Percentiles rank a stretch among this genome's conserved stretches.
These are phyloP conservation scores for Plutella xylostella DNA, from an alignment of 2,888 invertebrate species.

Conservation along the genomic window DNA sequence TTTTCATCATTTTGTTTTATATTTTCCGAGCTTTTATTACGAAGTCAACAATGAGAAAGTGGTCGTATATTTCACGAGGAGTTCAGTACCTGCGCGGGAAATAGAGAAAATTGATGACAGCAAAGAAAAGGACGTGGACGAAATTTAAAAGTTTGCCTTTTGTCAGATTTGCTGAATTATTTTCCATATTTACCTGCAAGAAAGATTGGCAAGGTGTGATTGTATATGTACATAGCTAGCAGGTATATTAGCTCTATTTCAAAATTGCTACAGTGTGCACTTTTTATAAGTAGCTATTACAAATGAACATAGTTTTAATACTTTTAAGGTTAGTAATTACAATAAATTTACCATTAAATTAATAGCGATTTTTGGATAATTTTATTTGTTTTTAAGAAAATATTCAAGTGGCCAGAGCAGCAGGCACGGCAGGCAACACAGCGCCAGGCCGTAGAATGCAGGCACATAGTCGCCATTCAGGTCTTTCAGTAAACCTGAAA, in stretches of 20 bases:
- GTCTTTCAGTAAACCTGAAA: constrained; percentile 46
- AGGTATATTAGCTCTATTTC: too few relatives aligned
- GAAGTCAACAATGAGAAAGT: constrained; percentile 32
- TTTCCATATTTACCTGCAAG: too few relatives aligned
- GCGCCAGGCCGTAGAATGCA: constrained; percentile 44
- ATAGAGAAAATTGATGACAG: constrained; percentile 20
- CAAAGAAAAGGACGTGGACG: neutral
- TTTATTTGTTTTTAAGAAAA: constrained; percentile 18
- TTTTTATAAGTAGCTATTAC: too few relatives aligned
- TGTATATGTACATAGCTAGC: too few relatives aligned
- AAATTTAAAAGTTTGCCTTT: too few relatives aligned
- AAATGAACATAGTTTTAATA: too few relatives aligned
- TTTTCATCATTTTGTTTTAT: neutral
- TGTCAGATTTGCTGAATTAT: too few relatives aligned
- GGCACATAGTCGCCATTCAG: constrained; percentile 42
- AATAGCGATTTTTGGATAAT: neutral
- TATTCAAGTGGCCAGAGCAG: constrained; percentile 49
- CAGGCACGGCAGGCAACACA: constrained; percentile 48
- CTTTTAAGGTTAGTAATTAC: too few relatives aligned
- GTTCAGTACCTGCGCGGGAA: constrained; percentile 16
- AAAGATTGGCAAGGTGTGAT: too few relatives aligned
- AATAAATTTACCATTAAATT: neutral
- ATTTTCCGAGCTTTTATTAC: neutral
- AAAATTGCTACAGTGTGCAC: too few relatives aligned
- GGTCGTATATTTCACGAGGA: constrained; percentile 27